Percentiles rank a stretch among this genome's conserved stretches.
Conservation (phyloP, 2,113 vertebrate species). For the Ciconia stormi region DNA sequence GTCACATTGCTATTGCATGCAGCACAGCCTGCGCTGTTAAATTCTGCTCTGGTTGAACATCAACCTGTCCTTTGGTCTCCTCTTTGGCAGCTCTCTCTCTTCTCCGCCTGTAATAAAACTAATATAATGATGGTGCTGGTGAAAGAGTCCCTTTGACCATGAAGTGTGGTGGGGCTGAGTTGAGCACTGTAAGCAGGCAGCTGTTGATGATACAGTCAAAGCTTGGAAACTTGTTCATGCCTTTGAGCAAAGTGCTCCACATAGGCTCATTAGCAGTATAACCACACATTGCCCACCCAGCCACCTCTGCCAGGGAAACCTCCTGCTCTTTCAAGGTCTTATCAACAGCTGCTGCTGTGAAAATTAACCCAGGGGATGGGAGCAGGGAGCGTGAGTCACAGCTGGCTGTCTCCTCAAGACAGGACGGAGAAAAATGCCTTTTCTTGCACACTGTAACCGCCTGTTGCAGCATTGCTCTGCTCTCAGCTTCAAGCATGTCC, state of each 20-base stretch:
- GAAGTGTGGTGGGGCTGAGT: not conserved
- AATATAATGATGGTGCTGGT: not conserved
- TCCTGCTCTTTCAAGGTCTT: conserved; percentile 27
- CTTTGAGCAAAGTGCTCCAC: not conserved
- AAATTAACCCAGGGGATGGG: not conserved
- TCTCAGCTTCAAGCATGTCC: not conserved
- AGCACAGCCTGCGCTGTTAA: not conserved
- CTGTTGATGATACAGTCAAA: not conserved
- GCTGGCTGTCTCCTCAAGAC: not conserved
- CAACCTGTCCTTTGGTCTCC: not conserved
- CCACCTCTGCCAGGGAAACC: not conserved
- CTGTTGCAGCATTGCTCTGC: not conserved
- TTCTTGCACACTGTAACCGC: not conserved
- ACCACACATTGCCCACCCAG: not conserved
- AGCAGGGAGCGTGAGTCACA: not conserved
- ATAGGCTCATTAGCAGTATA: conserved; percentile 1
- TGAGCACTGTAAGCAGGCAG: accelerated
- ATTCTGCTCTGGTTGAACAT: not conserved
- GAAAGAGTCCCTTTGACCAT: not conserved
- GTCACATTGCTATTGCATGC: not conserved
- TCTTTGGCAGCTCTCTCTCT: not conserved
- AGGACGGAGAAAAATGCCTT: not conserved
- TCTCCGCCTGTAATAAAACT: not conserved
- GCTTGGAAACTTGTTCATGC: not conserved
- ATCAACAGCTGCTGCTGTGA: not conserved